phyloP scores from a whole-genome alignment of 2,888 invertebrate species.

The Eupeodes latifasciatus region DNA sequence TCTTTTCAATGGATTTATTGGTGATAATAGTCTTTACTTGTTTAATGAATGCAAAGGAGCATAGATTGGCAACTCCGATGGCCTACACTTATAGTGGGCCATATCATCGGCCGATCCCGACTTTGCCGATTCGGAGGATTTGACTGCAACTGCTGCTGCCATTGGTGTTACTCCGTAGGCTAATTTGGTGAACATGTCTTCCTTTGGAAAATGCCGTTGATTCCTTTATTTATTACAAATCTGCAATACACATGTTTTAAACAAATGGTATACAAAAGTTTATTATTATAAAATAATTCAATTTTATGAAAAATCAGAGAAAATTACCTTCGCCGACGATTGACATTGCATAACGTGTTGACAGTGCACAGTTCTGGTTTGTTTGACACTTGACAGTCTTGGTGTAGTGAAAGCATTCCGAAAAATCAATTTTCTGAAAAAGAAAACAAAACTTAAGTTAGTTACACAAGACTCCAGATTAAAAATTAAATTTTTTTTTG shows the following conservation, averaged over 20 bases:
- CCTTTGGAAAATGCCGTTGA: slow-evolving; percentile 17
- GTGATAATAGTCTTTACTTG: slow-evolving; percentile 75
- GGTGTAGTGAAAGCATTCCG: background rate
- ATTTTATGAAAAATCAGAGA: slow-evolving; percentile 12
- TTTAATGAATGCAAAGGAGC: slow-evolving; percentile 79
- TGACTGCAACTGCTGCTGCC: slow-evolving; percentile 79
- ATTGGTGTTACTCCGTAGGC: slow-evolving; percentile 70
- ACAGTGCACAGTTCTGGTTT: slow-evolving; percentile 15
- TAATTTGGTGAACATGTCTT: slow-evolving; percentile 77
- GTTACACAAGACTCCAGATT: too few relatives aligned
- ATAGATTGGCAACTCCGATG: slow-evolving; percentile 83
- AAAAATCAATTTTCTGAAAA: too few relatives aligned
- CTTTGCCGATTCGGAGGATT: slow-evolving; percentile 57
- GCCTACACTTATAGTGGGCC: slow-evolving; percentile 79
- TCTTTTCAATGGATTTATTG: background rate
- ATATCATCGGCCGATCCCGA: slow-evolving; percentile 57
- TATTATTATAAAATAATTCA: slow-evolving; percentile 8
- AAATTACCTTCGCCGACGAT: slow-evolving; percentile 61
- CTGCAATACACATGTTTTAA: background rate
- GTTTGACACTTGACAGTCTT: slow-evolving; percentile 7
- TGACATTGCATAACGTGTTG: slow-evolving; percentile 78
- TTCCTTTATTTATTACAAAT: background rate
- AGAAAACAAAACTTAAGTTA: too few relatives aligned
- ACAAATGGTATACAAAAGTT: background rate
- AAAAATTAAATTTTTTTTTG: too few relatives aligned